Conservation (phyloP, 92 coral and sea anemone species). For the Zoanthus gigantus region DNA sequence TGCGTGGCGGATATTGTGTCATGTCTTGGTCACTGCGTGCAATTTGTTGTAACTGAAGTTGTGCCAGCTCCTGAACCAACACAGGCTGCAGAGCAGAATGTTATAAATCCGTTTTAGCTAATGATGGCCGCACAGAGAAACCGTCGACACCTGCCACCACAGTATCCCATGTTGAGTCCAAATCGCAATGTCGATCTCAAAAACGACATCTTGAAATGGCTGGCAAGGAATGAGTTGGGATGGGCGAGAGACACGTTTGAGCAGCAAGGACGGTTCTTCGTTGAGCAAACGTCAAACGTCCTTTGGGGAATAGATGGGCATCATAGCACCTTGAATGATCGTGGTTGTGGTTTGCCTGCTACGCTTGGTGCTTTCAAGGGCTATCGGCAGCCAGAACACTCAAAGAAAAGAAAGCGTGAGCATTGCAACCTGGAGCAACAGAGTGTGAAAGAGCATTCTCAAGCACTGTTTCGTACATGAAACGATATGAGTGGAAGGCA, state of each 20-base stretch:
- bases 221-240: conserved; percentile 67
- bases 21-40: conserved; percentile 37
- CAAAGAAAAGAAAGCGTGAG: conserved; percentile 21
- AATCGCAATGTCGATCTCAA: conserved; percentile 57
- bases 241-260: conserved; percentile 48
- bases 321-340: conserved; percentile 28
- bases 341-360: conserved; percentile 37
- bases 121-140: conserved; percentile 54
- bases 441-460: conserved; percentile 4
- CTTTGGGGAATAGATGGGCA: conserved; percentile 45
- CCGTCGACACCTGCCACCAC: conserved; percentile 31
- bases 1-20: conserved; percentile 26
- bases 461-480: conserved; percentile 40
- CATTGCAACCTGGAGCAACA: conserved; percentile 24
- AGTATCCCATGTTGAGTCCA: conserved; percentile 36
- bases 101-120: conserved; percentile 22
- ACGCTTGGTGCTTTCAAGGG: conserved; percentile 13
- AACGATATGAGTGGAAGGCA: conserved; percentile 39
- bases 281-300: conserved; percentile 27
- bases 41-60: conserved; percentile 16
- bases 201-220: conserved; percentile 73
- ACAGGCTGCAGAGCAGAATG: not conserved
- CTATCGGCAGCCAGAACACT: conserved; percentile 34
- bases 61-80: not conserved
- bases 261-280: conserved; percentile 44